Conservation (phyloP, 2,113 vertebrate species). For the Eubucco bourcierii region DNA sequence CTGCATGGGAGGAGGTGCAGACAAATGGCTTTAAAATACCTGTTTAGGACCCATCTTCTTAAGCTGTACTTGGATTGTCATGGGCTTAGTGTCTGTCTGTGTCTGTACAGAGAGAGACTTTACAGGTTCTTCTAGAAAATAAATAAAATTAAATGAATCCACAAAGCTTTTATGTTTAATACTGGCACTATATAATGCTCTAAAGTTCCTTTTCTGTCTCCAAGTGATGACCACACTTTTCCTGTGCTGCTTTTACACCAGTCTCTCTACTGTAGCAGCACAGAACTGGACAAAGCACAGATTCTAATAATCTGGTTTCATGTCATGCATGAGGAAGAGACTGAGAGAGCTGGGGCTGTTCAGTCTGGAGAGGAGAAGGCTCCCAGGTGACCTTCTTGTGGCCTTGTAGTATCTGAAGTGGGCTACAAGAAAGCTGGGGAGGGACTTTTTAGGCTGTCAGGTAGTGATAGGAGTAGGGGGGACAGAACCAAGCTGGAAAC, state of each 20-base stretch:
- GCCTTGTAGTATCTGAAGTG: no score
- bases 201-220: neutral
- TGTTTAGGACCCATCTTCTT: neutral
- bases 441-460: no score
- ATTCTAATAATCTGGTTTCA: neutral
- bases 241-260: neutral
- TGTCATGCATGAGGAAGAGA: neutral
- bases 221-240: neutral
- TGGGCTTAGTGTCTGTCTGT: neutral
- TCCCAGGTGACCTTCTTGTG: no score
- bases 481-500: no score
- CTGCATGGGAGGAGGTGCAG: neutral
- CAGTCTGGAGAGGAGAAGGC: no score
- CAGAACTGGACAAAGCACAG: neutral
- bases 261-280: neutral
- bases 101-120: neutral
- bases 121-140: neutral
- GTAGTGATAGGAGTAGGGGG: no score
- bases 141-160: neutral
- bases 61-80: neutral
- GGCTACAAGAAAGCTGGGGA: no score
- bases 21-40: neutral
- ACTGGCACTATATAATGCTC: neutral
- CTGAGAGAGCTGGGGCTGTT: no score
- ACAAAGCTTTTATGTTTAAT: neutral